Base-by-base conservation (phyloP, 2,113 vertebrate species). In the Psophia crepitans region DNA sequence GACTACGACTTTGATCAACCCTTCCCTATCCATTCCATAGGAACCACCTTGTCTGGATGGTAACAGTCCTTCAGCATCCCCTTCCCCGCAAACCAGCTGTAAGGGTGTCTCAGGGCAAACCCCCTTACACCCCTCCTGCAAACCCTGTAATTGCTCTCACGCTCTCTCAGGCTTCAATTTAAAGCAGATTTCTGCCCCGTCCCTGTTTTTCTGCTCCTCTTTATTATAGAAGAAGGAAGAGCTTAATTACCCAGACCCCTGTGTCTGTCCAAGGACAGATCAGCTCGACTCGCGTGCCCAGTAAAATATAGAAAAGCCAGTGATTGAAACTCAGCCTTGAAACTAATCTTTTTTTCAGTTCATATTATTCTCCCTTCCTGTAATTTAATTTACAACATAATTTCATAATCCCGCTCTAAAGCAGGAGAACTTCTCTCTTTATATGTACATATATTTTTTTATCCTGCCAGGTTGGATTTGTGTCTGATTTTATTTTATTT, bases 351-450 rank as follows among this genome's bases (percentile, higher is more conserved):
- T 97, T 74, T 89, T 93, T 60, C 83, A 97, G 80, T 96, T 95
- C 65, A 63, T 89, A 80, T 96, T 96, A 53, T 84, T 97, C 93
- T 95, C 84, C 68, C 58, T 76, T 85, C 39, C 23, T 66, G 49
- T 95, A 92, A 97, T 92, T 96, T 93, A 97, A 98, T 97, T 97
- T 95, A 96, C 84, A 86, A 41, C 33, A 37, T 96, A 97, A 98
- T 97, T 97, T 98, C 71, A 85, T 92, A 93, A 93, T 94, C 71
- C 86, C 82, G 60, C 83, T 98, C 95, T 94, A 97, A 98, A 98
- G 95, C 96, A 92, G 89, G 85, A 79, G 89, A 94, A 81, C 64
- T 89, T 96, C 78, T 97, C 93, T 94, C 92, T 95, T 97, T 96
- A 95, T 88, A 88, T 91, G 93, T 94, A 94, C 94, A 82, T 93